Evolutionary conservation across 1,140 invertebrate species (phyloP), one percentile per base, ranked within the genome.

Genomic region (Drosophila triauraria): DNA sequence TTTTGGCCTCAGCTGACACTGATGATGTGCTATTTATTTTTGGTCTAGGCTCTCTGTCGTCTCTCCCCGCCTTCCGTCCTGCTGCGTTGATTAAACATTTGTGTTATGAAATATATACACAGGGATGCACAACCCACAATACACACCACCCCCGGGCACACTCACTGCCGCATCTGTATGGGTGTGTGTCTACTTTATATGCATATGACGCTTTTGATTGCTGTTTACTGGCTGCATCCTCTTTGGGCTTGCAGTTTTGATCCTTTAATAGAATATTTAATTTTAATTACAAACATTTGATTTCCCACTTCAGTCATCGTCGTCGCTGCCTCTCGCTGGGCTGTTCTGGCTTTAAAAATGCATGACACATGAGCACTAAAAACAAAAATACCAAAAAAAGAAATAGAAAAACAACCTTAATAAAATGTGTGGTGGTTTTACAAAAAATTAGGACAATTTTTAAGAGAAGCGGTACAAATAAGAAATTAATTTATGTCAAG

Each of bases 251-350:
- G 85, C 85, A 88, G 85, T 90, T 90, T 88, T 85, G 86, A 90
- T 90, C 86, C 85, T 82, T 85, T 90, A 90, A 90, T 90, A 90
- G 86, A 90, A 90, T 90, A 90, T 90, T 90, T 90, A 90, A 90
- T 90, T 90, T 90, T 90, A 90, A 90, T 90, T 90, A 90, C 85
- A 91, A 90, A 91, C 85, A 90, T 90, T 90, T 90, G 85, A 90
- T 90, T 90, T 90, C 86, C 85, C 85, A 85, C 85, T 91, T 90
- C 86, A 88, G 71, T 48, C 78, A 84, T 81, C 77, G 78, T 67
- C 59, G 23, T 58, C 64, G 63, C 40, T 25, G 42, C 25, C 43
- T 60, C 27, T 60, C 27, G 27, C 64, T 70, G 53, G 27, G 20
- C 65, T 50, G 62, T 56, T 25, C 35, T 25, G 40, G 46, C 53